Percentiles rank a stretch among this genome's conserved stretches.
Evolutionary conservation across 2,113 vertebrate genomes (phyloP).

Genomic region (Corydoras sp.): DNA sequence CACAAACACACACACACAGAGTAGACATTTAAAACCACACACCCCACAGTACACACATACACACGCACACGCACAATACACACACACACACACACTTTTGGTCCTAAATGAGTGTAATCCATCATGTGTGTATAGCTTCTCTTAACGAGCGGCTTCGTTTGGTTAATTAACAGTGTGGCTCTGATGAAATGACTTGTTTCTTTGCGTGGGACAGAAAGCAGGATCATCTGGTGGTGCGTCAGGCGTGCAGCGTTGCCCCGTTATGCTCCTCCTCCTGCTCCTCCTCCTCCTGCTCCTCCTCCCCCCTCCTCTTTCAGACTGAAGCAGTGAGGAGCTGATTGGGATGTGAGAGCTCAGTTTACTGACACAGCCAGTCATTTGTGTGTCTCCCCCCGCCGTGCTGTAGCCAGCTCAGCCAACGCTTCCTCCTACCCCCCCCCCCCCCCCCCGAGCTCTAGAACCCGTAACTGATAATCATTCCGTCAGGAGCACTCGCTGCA

Average conservation of each 20-base stretch:
- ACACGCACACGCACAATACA: no score
- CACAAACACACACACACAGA: no score
- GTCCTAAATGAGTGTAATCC: background rate
- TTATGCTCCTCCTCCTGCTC: no score
- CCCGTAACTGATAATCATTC: slow-evolving; percentile 29
- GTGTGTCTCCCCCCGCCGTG: slow-evolving; percentile 11
- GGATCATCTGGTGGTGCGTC: slow-evolving; percentile 17
- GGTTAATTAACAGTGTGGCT: slow-evolving; percentile 4
- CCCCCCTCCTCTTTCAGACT: slow-evolving; percentile 1
- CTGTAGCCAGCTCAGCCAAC: slow-evolving; percentile 9
- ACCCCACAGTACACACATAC: no score
- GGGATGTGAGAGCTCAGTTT: slow-evolving; percentile 2
- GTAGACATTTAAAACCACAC: no score
- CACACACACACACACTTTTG: background rate
- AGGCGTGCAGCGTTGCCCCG: background rate
- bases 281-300: background rate
- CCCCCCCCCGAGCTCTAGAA: background rate
- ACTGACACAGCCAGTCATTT: slow-evolving; percentile 25
- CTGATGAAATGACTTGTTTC: background rate
- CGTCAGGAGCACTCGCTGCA: slow-evolving; percentile 23
- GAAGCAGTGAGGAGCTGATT: slow-evolving; percentile 14
- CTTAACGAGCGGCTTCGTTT: background rate
- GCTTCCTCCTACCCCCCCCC: slow-evolving; percentile 1
- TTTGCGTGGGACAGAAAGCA: background rate
- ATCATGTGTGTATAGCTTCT: background rate